Evolutionary conservation across 2,113 vertebrate genomes (phyloP).

Genomic region (Phyllostomus hastatus): DNA sequence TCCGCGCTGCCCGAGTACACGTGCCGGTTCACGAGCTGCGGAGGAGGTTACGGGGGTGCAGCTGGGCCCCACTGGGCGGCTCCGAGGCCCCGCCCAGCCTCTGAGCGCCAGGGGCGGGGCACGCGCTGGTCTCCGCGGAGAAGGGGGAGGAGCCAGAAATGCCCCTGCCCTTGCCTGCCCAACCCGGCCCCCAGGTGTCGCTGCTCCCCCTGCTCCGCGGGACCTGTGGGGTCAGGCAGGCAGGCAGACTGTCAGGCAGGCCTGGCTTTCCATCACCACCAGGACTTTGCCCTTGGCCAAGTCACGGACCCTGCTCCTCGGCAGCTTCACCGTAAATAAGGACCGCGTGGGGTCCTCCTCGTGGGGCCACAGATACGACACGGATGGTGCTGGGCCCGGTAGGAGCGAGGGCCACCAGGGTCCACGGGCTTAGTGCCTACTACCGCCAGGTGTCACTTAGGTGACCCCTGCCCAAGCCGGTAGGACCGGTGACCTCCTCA

Average conservation of each 20-base stretch:
- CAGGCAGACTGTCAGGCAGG: not conserved
- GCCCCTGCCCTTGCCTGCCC: rapidly evolving
- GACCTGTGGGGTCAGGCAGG: not conserved
- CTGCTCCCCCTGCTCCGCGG: not conserved
- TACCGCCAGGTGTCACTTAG: rapidly evolving
- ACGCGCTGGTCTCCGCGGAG: rapidly evolving
- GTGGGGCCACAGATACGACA: not conserved
- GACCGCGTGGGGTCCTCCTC: not conserved
- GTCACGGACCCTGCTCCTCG: not conserved
- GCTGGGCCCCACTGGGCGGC: rapidly evolving
- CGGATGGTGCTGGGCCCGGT: rapidly evolving
- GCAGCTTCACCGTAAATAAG: not conserved
- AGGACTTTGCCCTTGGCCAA: not conserved
- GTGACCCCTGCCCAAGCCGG: not conserved
- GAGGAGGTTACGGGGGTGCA: not conserved
- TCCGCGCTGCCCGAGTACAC: conserved; percentile 85
- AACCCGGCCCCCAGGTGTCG: not conserved
- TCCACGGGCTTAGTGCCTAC: rapidly evolving
- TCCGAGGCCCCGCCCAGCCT: not conserved
- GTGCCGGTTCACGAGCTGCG: conserved; percentile 82
- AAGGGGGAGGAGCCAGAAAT: rapidly evolving
- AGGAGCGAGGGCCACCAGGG: rapidly evolving
- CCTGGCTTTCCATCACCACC: not conserved
- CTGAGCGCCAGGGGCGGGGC: not conserved
- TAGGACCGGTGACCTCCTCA: not conserved